Conservation (phyloP, 2,888 invertebrate species). For the Conistra vaccinii region DNA sequence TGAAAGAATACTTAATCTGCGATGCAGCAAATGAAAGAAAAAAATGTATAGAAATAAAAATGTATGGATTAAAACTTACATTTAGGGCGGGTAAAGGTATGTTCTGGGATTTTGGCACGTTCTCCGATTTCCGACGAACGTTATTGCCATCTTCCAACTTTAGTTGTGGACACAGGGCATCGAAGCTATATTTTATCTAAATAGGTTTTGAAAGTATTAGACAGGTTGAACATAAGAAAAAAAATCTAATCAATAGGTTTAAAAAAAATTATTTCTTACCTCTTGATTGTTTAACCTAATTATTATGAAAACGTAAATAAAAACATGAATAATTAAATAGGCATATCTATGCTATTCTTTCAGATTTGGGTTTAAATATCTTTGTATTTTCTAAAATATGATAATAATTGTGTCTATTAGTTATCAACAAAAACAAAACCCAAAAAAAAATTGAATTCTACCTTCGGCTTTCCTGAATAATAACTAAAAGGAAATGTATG, state of each 20-base stretch:
- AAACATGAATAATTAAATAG: background rate
- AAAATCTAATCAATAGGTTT: background rate
- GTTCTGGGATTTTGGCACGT: constrained; percentile 89
- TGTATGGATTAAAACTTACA: constrained; percentile 89
- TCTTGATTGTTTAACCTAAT: background rate
- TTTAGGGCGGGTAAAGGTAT: constrained; percentile 94
- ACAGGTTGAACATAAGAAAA: background rate
- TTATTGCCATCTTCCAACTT: constrained; percentile 91
- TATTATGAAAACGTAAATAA: background rate
- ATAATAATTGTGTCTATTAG: background rate
- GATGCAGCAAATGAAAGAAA: constrained; percentile 76
- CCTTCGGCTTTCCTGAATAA: background rate
- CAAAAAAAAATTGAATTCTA: background rate
- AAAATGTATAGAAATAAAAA: constrained; percentile 49
- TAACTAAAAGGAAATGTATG: background rate
- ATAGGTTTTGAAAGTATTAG: constrained; percentile 65
- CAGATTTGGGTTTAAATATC: background rate
- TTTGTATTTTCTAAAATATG: background rate
- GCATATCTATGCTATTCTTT: background rate
- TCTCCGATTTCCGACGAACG: constrained; percentile 87
- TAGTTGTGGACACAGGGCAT: constrained; percentile 92
- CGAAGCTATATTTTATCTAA: constrained; percentile 95
- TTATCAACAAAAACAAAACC: too few relatives aligned
- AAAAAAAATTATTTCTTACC: constrained; percentile 7
- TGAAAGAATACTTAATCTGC: constrained; percentile 93